A percentile compares a stretch with the other conserved stretches of the same genome.
These are phyloP conservation scores for Mercenaria mercenaria DNA, from an alignment of 1,140 invertebrate genomes.

Conservation along the genomic window DNA sequence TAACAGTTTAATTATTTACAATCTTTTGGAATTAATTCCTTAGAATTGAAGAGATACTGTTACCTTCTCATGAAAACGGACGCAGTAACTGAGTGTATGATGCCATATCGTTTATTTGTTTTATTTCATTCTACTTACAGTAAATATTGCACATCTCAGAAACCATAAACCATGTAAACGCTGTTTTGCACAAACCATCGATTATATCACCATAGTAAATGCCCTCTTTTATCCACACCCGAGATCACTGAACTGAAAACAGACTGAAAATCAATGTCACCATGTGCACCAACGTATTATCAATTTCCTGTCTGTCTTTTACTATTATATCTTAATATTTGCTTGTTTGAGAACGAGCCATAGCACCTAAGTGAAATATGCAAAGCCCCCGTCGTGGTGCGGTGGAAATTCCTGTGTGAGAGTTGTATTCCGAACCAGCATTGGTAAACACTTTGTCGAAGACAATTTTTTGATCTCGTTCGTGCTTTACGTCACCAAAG, in stretches of 20 bases:
- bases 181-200: not conserved
- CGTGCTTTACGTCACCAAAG: not conserved
- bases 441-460: conserved; percentile 73
- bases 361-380: not conserved
- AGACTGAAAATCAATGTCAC: not conserved
- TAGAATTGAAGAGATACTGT: no score
- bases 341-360: not conserved
- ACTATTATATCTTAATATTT: not conserved
- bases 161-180: not conserved
- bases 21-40: no score
- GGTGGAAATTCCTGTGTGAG: conserved; percentile 67
- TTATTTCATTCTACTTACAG: no score
- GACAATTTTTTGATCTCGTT: conserved; percentile 9
- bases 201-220: not conserved
- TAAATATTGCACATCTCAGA: not conserved
- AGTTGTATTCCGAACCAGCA: conserved; percentile 69
- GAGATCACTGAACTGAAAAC: not conserved
- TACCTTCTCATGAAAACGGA: no score
- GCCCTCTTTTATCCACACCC: not conserved
- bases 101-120: no score
- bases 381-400: conserved; percentile 74
- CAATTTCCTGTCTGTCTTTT: not conserved
- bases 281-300: not conserved
- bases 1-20: no score
- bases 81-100: no score